Percentiles rank a stretch among this genome's conserved stretches.
Evolutionary conservation across 30 jellyfish, hydroid and myxozoan genomes (phyloP).

Genomic region (Chironex yamaguchii): DNA sequence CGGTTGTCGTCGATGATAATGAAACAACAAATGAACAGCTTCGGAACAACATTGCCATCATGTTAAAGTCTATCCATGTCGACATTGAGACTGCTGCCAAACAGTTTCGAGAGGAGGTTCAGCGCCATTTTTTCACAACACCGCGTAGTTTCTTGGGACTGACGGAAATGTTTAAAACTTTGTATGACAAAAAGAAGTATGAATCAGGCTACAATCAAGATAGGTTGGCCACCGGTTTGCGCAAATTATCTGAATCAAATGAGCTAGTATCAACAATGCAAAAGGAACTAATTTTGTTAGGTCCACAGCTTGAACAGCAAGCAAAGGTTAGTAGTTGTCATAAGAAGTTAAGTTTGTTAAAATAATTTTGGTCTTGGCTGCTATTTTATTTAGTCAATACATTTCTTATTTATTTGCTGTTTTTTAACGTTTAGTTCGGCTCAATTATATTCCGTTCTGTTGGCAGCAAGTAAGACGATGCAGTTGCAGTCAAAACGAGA

Average conservation of each 20-base stretch:
- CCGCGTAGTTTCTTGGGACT: constrained; percentile 79
- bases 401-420: too few relatives aligned
- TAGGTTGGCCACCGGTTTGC: constrained; percentile 72
- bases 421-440: too few relatives aligned
- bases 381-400: too few relatives aligned
- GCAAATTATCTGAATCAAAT: constrained; percentile 81
- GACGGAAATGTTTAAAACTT: constrained; percentile 41
- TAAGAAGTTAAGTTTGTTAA: too few relatives aligned
- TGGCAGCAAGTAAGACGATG: too few relatives aligned
- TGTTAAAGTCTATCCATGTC: constrained; percentile 59
- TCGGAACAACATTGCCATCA: constrained; percentile 34
- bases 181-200: constrained; percentile 45
- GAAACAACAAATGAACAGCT: constrained; percentile 7
- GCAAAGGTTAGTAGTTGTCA: too few relatives aligned
- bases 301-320: constrained; percentile 81
- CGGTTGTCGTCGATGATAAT: constrained; percentile 18
- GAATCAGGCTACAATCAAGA: constrained; percentile 46
- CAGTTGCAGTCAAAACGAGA: too few relatives aligned
- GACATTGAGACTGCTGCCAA: constrained; percentile 57
- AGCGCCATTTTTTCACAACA: constrained; percentile 72
- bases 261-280: constrained; percentile 77
- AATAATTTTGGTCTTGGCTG: too few relatives aligned
- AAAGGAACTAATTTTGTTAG: constrained; percentile 67
- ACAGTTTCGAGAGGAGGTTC: constrained; percentile 63
- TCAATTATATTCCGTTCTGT: too few relatives aligned